Conservation (phyloP, 2,888 invertebrate genomes). For the Lapara coniferarum region DNA sequence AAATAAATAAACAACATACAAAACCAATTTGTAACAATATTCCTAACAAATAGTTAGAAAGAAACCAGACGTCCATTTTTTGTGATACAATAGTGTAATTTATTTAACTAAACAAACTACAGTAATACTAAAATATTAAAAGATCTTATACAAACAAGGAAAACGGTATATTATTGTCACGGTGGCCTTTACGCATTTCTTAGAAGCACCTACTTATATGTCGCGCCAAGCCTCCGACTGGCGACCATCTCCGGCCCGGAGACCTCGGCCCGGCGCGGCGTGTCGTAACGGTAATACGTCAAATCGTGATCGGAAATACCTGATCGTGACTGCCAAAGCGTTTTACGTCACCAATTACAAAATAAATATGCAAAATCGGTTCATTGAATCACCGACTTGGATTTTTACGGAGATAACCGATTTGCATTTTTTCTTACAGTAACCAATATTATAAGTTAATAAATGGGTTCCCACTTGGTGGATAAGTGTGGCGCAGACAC, state of each 20-base stretch:
- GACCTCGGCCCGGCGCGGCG: slow-evolving; percentile 39
- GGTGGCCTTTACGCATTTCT: slow-evolving; percentile 54
- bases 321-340: slow-evolving; percentile 49
- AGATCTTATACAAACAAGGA: slow-evolving; percentile 55
- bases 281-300: slow-evolving; percentile 47
- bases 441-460: neutral
- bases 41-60: neutral
- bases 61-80: neutral
- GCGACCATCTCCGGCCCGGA: slow-evolving; percentile 31
- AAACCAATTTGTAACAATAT: too few relatives aligned
- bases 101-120: neutral
- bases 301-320: slow-evolving; percentile 60
- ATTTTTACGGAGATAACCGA: neutral
- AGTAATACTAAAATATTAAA: slow-evolving; percentile 5
- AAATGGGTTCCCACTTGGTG: neutral
- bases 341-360: slow-evolving; percentile 23
- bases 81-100: neutral
- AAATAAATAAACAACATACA: too few relatives aligned
- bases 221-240: slow-evolving; percentile 41
- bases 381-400: neutral
- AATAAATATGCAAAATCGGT: slow-evolving; percentile 30
- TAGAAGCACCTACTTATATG: slow-evolving; percentile 47
- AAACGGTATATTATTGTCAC: slow-evolving; percentile 43
- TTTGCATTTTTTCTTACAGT: neutral
- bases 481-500: neutral